These are phyloP conservation scores for Pseudomyrmex sp. DNA, from an alignment of 1,140 invertebrate genomes.

Conservation along the genomic window DNA sequence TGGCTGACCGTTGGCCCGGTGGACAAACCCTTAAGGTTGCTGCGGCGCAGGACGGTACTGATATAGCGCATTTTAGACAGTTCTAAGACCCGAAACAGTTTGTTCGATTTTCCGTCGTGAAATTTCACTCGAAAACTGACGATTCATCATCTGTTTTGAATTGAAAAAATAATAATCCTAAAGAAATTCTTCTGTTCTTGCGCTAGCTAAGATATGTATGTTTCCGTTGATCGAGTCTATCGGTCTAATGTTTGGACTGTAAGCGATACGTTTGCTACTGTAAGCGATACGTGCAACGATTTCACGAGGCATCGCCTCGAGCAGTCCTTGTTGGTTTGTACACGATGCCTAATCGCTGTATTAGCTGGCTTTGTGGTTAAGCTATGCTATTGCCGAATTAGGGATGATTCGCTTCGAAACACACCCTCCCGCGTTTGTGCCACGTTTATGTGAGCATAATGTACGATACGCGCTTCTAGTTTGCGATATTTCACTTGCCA, in stretches of 20 bases:
- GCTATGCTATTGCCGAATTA: constrained; percentile 80
- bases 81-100: not conserved
- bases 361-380: constrained; percentile 80
- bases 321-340: constrained; percentile 74
- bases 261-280: constrained; percentile 49
- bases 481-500: constrained; percentile 32
- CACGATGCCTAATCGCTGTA: constrained; percentile 78
- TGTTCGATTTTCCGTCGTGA: not conserved
- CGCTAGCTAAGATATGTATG: not conserved
- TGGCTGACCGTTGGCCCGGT: constrained; percentile 75
- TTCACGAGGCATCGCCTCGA: constrained; percentile 72
- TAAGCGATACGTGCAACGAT: constrained; percentile 73
- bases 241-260: constrained; percentile 27
- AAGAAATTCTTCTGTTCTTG: not conserved
- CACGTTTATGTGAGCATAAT: constrained; percentile 50
- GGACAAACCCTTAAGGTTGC: constrained; percentile 74
- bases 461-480: not conserved
- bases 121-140: not conserved
- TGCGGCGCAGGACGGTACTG: constrained; percentile 31
- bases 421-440: constrained; percentile 64
- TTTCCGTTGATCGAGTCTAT: constrained; percentile 3
- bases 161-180: not conserved
- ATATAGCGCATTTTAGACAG: constrained; percentile 13
- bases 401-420: constrained; percentile 75
- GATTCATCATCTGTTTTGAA: not conserved